phyloP scores from a whole-genome alignment of 1,140 invertebrate genomes.

The Prorops nasuta region DNA sequence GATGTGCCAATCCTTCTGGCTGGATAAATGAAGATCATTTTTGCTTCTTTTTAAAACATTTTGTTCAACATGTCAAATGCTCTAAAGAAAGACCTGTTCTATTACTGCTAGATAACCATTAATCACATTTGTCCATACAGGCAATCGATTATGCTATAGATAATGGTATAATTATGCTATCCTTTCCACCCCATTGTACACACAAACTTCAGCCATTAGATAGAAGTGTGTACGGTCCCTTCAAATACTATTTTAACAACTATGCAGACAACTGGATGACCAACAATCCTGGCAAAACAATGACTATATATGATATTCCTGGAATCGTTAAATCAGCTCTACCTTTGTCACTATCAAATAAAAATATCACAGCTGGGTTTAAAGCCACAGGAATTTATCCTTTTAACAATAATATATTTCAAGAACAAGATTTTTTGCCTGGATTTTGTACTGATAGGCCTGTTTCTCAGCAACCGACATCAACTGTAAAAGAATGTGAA shows the following conservation, averaged over 20 bases:
- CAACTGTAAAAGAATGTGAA: no score
- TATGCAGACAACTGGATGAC: constrained; percentile 41
- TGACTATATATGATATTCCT: no score
- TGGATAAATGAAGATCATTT: neutral
- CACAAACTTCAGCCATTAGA: constrained; percentile 55
- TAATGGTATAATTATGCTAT: constrained; percentile 36
- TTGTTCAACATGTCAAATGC: neutral
- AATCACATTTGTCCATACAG: no score
- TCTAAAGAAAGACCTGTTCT: neutral
- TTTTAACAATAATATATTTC: constrained; percentile 26
- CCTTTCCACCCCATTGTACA: no score
- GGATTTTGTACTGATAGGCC: no score
- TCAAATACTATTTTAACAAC: constrained; percentile 44
- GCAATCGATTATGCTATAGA: neutral
- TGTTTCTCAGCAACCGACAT: no score
- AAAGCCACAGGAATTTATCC: constrained; percentile 32
- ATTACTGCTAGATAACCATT: no score
- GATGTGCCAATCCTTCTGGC: constrained; percentile 18
- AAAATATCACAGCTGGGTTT: constrained; percentile 47
- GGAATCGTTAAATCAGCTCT: constrained; percentile 42
- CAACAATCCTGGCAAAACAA: constrained; percentile 43
- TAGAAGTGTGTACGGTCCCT: constrained; percentile 46
- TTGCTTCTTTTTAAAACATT: neutral
- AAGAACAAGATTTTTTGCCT: no score
- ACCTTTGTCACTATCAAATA: constrained; percentile 38